Evolutionary conservation across 1,140 invertebrate species (phyloP), one percentile per base, ranked within the genome.

Genomic region (Parapsyche elsis): DNA sequence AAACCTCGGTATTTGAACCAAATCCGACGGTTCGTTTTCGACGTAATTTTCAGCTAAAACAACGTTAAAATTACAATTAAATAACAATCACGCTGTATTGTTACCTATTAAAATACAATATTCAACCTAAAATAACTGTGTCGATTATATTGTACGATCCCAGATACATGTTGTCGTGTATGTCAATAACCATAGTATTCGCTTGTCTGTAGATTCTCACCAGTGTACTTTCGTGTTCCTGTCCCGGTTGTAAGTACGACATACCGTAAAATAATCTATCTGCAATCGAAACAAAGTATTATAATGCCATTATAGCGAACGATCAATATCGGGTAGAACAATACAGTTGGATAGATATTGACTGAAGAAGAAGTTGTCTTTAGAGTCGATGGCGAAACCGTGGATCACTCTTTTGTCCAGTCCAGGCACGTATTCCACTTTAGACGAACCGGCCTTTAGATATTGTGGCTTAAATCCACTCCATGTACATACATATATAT

Each of bases 321-420:
- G 5, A 16, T 26, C 14, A 38, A 12, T 5, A 16, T 16, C 46
- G 19, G 16, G 19, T 46, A 9, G 12, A n/a, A 74, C 7, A 19
- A 26, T 38, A 38, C 30, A 38, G 7, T 38, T 4, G 1, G 30
- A 38, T 30, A 2, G 0, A 46, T 46, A 73, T 21, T 57, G 23
- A 76, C 74, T 23, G 24, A 76, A 76, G n/a, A 59, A 57, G n/a
- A 76, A 45, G 16, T 57, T 59, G 14, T 76, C 74, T 23, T 76
- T 76, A 0, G 74, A 76, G 23, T 76, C 74, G 7, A 76, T 57
- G 0, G 30, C 74, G n/a, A 76, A 59, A 9, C 53, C 53, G 9
- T 57, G n/a, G 21, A 76, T 76, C 5, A 57, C 24, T 0, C 4
- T 7, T 26, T 9, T 57, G 9, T 12, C 0, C 2, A 76, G 0